A percentile compares a stretch with the other conserved stretches of the same genome.
These are phyloP conservation scores for Monoplex corrugatus DNA, from an alignment of 2,888 invertebrate genomes.

Conservation along the genomic window DNA sequence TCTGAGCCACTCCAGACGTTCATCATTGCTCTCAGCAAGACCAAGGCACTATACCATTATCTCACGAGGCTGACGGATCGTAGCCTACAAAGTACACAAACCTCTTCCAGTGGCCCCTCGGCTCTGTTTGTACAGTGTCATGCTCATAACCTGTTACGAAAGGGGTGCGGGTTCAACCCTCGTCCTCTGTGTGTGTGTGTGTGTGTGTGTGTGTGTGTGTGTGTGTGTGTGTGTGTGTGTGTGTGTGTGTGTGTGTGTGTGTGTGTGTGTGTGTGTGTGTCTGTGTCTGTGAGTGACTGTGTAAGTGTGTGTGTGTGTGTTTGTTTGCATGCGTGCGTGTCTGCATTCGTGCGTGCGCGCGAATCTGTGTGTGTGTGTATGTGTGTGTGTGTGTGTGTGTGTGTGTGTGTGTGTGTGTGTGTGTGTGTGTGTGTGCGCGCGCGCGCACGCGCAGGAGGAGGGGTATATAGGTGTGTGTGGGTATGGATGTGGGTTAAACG, in stretches of 20 bases:
- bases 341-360: neutral
- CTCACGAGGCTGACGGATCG: no score
- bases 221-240: neutral
- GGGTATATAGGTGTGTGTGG: neutral
- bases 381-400: no score
- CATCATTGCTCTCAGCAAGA: no score
- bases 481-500: neutral
- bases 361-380: neutral
- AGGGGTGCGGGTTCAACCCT: no score
- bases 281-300: neutral
- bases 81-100: no score
- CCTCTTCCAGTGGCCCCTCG: no score
- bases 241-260: neutral
- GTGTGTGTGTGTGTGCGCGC: no score
- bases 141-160: no score
- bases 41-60: no score
- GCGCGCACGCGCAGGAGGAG: neutral
- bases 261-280: neutral
- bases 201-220: conserved; percentile 1
- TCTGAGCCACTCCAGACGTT: no score
- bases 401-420: no score
- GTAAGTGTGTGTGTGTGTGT: neutral
- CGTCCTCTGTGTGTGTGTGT: neutral
- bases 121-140: no score
- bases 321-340: neutral